Base-by-base conservation (phyloP, 2,113 vertebrate genomes). In the Peucedramus taeniatus region DNA sequence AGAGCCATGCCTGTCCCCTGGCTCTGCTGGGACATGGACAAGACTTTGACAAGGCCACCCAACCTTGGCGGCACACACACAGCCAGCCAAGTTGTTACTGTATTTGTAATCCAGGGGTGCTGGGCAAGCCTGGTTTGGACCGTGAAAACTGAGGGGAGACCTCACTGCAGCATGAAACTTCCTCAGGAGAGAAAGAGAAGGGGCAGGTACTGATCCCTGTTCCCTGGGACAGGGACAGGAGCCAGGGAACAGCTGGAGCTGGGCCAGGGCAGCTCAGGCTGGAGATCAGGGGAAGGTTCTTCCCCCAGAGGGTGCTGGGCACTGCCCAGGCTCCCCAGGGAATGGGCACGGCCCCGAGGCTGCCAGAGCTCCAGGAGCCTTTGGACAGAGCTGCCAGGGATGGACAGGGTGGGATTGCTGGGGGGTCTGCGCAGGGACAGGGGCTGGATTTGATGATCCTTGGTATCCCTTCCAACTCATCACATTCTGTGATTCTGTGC, bases 371-470 rank as follows among this genome's bases (percentile, higher is more conserved):
- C 69, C 82, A 74, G 82, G 59, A 40, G 59, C 7, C 9, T 23
- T 74, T 64, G 82, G 82, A 0, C 59, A 84, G 40, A 39, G 4
- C 40, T 65, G n/a, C 50, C 82, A 75, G 70, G 83, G 70, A 9
- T 75, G 60, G 7, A 3, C 50, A 65, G 60, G 82, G 3, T 28
- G 70, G 50, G 30, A 0, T 2, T 84, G 57, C 0, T 65, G 54
- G 31, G 31, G 13, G 8, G 8, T 47, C 31, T 56, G 82, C 0
- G 82, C 60, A 57, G 71, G 61, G 44, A 0, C 2, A 2, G 37
- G 13, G 0, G 60, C 0, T 19, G 60, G 1, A 1, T 1, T 24
- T 1, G 50, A 1, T 9, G 4, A 35, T 49, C 20, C 42, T 15
- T 9, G 24, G 15, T 0, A 4, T 11, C 31, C 10, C 26, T 42